Evolutionary conservation across 2,888 invertebrate genomes (phyloP), one percentile per base, ranked within the genome.

Genomic region (Andrena flavipes): DNA sequence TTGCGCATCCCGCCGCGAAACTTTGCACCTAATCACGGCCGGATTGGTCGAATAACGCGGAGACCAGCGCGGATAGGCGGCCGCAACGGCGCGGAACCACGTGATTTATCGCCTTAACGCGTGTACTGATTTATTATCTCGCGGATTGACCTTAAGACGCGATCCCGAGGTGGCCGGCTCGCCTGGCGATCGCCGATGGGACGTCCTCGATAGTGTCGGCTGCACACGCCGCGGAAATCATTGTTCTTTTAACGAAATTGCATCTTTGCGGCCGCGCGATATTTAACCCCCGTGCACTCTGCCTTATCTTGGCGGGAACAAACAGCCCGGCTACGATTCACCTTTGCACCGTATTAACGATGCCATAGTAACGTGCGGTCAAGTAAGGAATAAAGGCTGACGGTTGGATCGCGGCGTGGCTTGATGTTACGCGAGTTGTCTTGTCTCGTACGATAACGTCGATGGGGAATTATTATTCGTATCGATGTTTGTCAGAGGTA

Each of bases 111-210:
- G 86, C 59, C 69, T 72, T 80, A 85, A 87, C 82, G 85, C 85
- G 85, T 67, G 74, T 84, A 79, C 86, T 80, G 87, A 88, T 88
- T 86, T 84, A 88, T 88, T 81, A 88, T 88, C 84, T 84, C 71
- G 62, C 59, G 74, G 77, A 84, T 79, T 81, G 86, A 82, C 80
- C 76, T 77, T 56, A 72, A 60, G 81, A 76, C 75, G 77, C 51
- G 77, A 76, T 84, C 79, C 74, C 71, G 42, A 60, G 72, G 65
- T 51, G 29, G 33, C n/a, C 51, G 16, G 54, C 69, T 75, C 75
- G 51, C 68, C 59, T 71, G 48, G 16, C 49, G 80, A 87, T 87
- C 85, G 65, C 70, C 82, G 86, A 86, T 87, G 74, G 87, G 70
- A 68, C 80, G 75, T 70, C 65, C 72, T 72, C 85, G 86, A 87